Evolutionary conservation across 2,888 invertebrate genomes (phyloP), one percentile per base, ranked within the genome.

Genomic region (Brachylomia viminalis): DNA sequence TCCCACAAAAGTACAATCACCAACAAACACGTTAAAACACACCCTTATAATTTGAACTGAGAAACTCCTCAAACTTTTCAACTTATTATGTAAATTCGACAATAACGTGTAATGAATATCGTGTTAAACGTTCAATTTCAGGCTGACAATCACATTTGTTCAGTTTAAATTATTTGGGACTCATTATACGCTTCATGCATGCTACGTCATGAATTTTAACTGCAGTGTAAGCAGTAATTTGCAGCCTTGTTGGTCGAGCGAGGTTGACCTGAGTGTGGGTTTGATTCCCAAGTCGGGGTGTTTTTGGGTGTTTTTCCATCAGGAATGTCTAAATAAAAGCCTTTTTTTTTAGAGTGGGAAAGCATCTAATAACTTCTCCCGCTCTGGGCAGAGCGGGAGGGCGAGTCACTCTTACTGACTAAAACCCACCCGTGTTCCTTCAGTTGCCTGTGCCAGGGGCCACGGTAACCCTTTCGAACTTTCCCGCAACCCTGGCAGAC

Each of bases 1-100:
- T 49, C 30, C 20, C 47, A 59, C 20, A 54, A 27, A 64, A 68
- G 56, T 72, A 72, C 47, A 27, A 75, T 58, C 58, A 62, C 47
- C 42, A 58, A 80, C 47, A 75, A 80, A 75, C 47, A 54, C 42
- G 30, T 56, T 52, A 45, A 45, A 69, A 61, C 49, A 62, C 23
- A 30, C 56, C 1, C 56, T 61, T 66, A 70, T 71, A 59, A 81
- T 71, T 73, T 68, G 67, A 68, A 71, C 45, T 47, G 74, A 20
- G 64, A 75, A 77, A 74, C 72, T 62, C 47, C 42, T 38, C 49
- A 68, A 85, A 83, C 75, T 82, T 82, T 80, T 62, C 64, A 75
- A 80, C 73, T 80, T 56, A 73, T 75, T 42, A 86, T 84, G 78
- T 75, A 79, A 86, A 86, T 86, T 82, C 64, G 49, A 72, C 71